Conservation (phyloP, 2,113 vertebrate genomes). For the Fregata magnificens region DNA sequence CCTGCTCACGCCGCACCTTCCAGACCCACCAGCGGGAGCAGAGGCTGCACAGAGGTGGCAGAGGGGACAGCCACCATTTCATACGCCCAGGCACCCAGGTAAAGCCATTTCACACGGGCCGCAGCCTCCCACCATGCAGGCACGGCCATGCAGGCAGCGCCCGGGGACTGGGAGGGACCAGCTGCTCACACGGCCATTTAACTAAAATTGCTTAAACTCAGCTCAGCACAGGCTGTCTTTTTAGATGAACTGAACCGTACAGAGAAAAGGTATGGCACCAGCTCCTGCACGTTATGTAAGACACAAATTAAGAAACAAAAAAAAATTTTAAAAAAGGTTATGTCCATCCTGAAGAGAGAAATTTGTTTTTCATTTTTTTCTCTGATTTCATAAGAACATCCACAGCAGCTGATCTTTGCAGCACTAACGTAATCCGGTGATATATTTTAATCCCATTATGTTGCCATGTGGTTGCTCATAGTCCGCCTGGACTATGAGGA, state of each 20-base stretch:
- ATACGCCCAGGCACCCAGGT: background rate
- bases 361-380: background rate
- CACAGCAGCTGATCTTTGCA: background rate
- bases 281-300: background rate
- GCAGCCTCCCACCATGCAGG: background rate
- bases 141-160: background rate
- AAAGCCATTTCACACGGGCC: background rate
- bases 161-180: background rate
- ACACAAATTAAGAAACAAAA: background rate
- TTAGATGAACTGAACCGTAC: background rate
- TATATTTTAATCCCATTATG: slow-evolving; percentile 62
- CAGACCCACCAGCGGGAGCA: background rate
- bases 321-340: background rate
- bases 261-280: background rate
- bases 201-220: background rate
- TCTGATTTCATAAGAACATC: background rate
- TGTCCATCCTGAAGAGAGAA: background rate
- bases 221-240: background rate
- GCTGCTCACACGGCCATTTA: background rate
- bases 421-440: slow-evolving; percentile 10
- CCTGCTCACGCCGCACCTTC: fast-evolving
- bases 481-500: background rate
- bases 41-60: background rate
- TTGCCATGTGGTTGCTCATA: slow-evolving; percentile 14
- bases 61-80: background rate